Base-by-base conservation (phyloP, 2,113 vertebrate species). In the Myxocyprinus asiaticus region DNA sequence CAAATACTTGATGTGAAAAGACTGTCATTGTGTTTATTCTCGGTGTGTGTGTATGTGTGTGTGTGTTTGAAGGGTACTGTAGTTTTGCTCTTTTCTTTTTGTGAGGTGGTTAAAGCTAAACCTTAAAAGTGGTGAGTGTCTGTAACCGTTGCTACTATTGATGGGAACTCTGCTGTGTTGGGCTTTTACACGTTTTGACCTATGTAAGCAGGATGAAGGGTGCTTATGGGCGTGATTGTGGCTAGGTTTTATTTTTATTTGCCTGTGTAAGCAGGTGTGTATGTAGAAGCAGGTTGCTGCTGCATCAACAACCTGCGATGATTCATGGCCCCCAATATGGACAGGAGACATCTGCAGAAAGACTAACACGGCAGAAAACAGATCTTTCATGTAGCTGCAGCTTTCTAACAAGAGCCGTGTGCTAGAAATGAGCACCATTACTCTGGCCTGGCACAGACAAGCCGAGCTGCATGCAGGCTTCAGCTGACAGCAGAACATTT, bases 401-500 rank as follows among this genome's bases (percentile, higher is more conserved):
- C 83, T 70, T 81, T 77, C 77, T 50, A 12, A 67, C 70, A 65
- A 79, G 78, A 84, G 85, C 84, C 56, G 81, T 68, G 50, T 76
- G 72, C 83, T 86, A 77, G 77, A 86, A 85, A 70, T 77, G 82
- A 82, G 68, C 72, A 48, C 84, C 84, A 89, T 90, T 88, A 85
- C 73, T 89, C 80, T 85, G 74, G 51, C 56, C 78, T 81, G 10
- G n/a, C 77, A 76, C 74, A 10, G 76, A 59, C 61, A 7, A 48
- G 67, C 63, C 14, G 4, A 68, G 85, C 69, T 73, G 73, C 6
- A 84, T 77, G 72, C 71, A 69, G 82, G 77, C 76, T 65, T 33
- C 3, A 45, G 80, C 77, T 87, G 88, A 90, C 88, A 88, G 84
- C 76, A 56, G 55, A 62, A 82, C 82, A 79, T 90, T 90, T 84